Percentiles rank a stretch among this genome's conserved stretches.
Evolutionary conservation across 1,140 invertebrate species (phyloP).

Genomic region (Drosophila nigromelanica): DNA sequence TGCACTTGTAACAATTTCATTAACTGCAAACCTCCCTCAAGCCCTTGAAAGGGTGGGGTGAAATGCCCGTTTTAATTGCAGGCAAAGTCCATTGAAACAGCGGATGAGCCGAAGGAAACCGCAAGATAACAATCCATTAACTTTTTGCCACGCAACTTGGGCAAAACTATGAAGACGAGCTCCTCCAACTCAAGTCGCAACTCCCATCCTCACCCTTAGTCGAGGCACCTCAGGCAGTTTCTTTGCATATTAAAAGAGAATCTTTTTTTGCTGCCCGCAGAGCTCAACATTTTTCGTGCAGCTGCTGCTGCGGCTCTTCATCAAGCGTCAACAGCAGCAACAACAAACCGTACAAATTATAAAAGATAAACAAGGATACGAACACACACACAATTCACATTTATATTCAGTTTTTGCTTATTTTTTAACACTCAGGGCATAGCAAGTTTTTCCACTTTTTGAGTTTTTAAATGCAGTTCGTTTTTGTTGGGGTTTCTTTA

Average conservation of each 20-base stretch:
- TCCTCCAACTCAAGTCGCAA: not conserved
- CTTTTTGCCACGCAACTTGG: slow-evolving; percentile 74
- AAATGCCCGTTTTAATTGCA: slow-evolving; percentile 67
- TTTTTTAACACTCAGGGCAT: slow-evolving; percentile 51
- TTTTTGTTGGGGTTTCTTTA: slow-evolving; percentile 1
- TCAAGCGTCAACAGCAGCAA: slow-evolving; percentile 53
- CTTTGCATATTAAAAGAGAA: slow-evolving; percentile 52
- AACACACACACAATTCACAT: slow-evolving; percentile 38
- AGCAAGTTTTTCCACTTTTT: slow-evolving; percentile 64
- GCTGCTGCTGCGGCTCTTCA: slow-evolving; percentile 60
- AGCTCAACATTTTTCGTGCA: slow-evolving; percentile 1
- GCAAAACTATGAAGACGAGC: slow-evolving; percentile 47
- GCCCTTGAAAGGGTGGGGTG: not conserved
- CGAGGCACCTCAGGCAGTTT: slow-evolving; percentile 56
- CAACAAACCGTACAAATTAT: slow-evolving; percentile 58
- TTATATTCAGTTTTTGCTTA: slow-evolving; percentile 53
- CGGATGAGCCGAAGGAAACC: slow-evolving; percentile 59
- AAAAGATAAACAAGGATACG: slow-evolving; percentile 58
- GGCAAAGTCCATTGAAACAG: slow-evolving; percentile 33
- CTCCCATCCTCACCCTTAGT: not conserved
- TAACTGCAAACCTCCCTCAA: slow-evolving; percentile 68
- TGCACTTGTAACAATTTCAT: slow-evolving; percentile 70
- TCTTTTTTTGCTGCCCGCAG: slow-evolving; percentile 7
- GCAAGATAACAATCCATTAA: slow-evolving; percentile 81
- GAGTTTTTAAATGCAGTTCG: slow-evolving; percentile 56